phyloP scores from a whole-genome alignment of 2,797 vertebrate species.

The Mus caroli region DNA sequence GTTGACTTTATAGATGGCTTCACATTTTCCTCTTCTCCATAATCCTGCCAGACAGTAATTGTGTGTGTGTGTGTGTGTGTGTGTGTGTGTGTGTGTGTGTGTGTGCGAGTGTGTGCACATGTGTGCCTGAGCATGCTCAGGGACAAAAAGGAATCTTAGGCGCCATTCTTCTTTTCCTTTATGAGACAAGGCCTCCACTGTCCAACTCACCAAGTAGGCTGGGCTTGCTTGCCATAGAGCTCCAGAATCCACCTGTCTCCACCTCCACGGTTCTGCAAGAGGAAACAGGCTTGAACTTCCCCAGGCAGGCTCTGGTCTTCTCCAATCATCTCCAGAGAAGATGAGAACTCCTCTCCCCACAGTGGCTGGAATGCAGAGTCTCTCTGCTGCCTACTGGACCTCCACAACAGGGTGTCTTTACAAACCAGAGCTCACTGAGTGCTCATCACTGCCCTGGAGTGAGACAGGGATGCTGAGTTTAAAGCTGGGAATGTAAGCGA shows the following conservation, averaged over 20 bases:
- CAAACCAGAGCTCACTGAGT: neutral
- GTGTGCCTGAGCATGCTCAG: neutral
- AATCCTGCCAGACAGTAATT: neutral
- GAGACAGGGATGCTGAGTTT: neutral
- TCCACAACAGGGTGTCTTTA: neutral
- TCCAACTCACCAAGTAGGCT: neutral
- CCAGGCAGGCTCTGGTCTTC: neutral
- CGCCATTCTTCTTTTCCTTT: neutral
- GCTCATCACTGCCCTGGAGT: neutral
- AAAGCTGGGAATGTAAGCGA: neutral
- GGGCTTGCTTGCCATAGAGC: neutral
- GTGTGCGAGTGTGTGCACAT: no score
- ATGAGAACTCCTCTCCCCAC: neutral
- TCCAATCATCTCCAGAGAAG: neutral
- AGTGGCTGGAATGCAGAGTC: neutral
- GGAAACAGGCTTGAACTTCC: neutral
- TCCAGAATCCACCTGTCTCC: no score
- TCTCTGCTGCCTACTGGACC: neutral
- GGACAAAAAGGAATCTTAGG: neutral
- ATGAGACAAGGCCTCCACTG: neutral
- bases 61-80: neutral
- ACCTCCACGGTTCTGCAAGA: neutral
- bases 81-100: neutral
- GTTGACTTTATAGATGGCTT: neutral
- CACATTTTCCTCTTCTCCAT: neutral